Percentiles rank a stretch among this genome's conserved stretches.
phyloP scores from a whole-genome alignment of 2,113 vertebrate genomes.

The Tachuris rubrigastra region DNA sequence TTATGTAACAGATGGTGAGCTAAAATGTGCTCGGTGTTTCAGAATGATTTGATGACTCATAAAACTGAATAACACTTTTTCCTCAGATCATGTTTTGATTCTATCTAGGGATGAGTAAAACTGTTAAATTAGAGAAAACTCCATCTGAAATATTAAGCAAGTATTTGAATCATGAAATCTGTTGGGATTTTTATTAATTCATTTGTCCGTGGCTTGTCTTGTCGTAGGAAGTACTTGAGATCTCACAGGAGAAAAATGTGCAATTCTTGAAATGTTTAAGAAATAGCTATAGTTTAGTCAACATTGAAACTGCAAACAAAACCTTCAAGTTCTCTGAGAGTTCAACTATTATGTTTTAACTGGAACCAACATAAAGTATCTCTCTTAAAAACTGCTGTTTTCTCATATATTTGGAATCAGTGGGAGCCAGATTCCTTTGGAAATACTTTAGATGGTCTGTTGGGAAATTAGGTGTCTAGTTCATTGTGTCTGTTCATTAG shows the following conservation, averaged over 20 bases:
- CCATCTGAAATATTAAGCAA: not conserved
- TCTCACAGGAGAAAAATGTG: not conserved
- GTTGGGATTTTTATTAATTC: not conserved
- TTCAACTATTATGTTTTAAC: conserved; percentile 1
- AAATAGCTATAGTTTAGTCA: not conserved
- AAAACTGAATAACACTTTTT: conserved; percentile 9
- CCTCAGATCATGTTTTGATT: conserved; percentile 16
- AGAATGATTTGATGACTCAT: conserved; percentile 40
- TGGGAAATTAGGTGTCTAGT: not conserved
- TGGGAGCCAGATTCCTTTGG: not conserved
- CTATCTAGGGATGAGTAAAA: conserved; percentile 38
- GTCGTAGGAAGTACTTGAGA: not conserved
- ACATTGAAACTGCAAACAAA: not conserved
- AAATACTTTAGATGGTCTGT: not conserved
- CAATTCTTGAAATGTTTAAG: conserved; percentile 6
- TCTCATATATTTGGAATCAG: not conserved
- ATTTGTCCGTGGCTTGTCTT: not conserved
- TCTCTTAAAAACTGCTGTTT: not conserved
- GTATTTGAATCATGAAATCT: conserved; percentile 1
- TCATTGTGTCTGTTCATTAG: not conserved
- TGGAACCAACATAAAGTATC: not conserved
- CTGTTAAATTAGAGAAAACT: not conserved
- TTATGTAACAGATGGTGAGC: conserved; percentile 56
- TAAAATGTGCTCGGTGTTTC: not conserved
- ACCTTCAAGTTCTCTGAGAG: not conserved